Evolutionary conservation across 2,888 invertebrate species (phyloP), one percentile per base, ranked within the genome.

Genomic region (Pocota personata): DNA sequence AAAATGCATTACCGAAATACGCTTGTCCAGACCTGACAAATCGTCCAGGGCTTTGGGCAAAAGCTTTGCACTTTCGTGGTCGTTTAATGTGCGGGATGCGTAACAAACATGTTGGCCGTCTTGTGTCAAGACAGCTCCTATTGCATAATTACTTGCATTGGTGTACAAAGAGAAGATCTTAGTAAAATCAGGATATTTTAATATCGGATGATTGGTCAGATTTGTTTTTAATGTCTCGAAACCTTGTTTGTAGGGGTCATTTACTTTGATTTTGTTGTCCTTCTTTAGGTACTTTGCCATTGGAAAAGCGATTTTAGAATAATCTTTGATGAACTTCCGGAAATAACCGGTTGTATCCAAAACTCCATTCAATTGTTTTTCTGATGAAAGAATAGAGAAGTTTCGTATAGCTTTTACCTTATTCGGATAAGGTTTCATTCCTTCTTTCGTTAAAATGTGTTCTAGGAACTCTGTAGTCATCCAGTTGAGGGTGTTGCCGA

Each of bases 1-100:
- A 96, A 32, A 95, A 95, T 89, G 94, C 95, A 0, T 93, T 98
- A 80, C 98, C 98, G n/a, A 97, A 98, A 92, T 99, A 99, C 93
- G 98, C 98, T 6, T 99, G 99, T 90, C 99, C 99, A 19, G 99
- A 99, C 93, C 94, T 99, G 82, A 99, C 99, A 48, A 98, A 98
- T 93, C 98, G 98, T 91, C 97, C 97, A 0, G 99, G 99, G 6
- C 98, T 97, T 93, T 99, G 99, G 99, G 99, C 99, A 0, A 99
- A 99, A 92, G 99, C 99, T 0, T 93, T 99, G 40, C 97, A 97
- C 71, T n/a, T n/a, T n/a, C n/a, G n/a, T n/a, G n/a, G n/a, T n/a
- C n/a, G 30, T 30, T 30, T 6, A 30, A 7, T 30, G 30, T 30
- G 7, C 30, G 30, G 7, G 80, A 87, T 19, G 83, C 76, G 60